Base-by-base conservation (phyloP, 2,888 invertebrate species). In the Cybosia mesomella region DNA sequence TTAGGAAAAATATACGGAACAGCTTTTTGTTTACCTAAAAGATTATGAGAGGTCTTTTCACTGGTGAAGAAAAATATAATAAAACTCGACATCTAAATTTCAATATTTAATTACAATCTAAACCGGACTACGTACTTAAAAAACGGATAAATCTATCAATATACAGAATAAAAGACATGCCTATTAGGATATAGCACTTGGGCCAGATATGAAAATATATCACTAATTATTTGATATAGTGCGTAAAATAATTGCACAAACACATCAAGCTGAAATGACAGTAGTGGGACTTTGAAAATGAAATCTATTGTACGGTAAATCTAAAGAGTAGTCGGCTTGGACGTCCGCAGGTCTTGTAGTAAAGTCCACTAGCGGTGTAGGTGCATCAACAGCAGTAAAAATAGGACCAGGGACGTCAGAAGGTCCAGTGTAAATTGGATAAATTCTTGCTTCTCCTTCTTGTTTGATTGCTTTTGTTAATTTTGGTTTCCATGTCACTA, bases 271-370 rank as follows among this genome's bases (percentile, higher is more conserved):
- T 94, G 93, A 88, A 95, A 95, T 77, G 91, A 94, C 83, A 94
- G 93, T 79, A 95, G 91, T 82, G 94, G 94, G 89, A 94, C 87
- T 92, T 93, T 94, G 94, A 95, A 93, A 94, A 80, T 85, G 92
- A 89, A 95, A 89, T 80, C 92, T 87, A 90, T 95, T 95, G 76
- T 91, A 94, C 13, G 95, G 95, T 39, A 95, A 80, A 76, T 95
- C 95, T 74, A 95, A 74, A 1, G 95, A 85, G 73, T 94, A 95
- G 76, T 95, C 95, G 0, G 95, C 94, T 74, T 95, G 94, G 0
- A 95, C 93, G 72, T 95, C 95, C 0, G 92, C 91, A 1, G 95
- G 95, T 63, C 78, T 86, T 3, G 93, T 92, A 0, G 93, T 92
- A 59, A 92, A 76, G 74, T 94, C 93, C n/a, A 81, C 77, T 28